Conservation (phyloP, 2,888 invertebrate species). For the Sepioteuthis lessoniana region DNA sequence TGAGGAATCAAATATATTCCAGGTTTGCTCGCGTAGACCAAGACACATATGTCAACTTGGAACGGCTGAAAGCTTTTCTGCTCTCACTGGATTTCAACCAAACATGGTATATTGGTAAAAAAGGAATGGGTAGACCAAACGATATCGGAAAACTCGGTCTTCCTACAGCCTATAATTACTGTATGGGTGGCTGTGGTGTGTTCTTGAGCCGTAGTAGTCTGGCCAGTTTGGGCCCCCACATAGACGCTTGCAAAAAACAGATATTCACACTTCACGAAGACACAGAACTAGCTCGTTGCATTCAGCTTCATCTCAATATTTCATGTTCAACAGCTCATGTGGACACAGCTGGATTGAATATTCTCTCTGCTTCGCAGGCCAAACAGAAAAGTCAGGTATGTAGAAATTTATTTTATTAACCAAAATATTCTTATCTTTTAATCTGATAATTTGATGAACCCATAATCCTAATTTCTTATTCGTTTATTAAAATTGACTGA, state of each 20-base stretch:
- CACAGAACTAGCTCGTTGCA: conserved; percentile 95
- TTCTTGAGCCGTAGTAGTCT: conserved; percentile 90
- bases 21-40: conserved; percentile 98
- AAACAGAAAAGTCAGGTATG: too few relatives aligned
- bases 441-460: too few relatives aligned
- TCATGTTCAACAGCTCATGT: conserved; percentile 83
- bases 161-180: conserved; percentile 87
- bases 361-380: too few relatives aligned
- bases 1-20: too few relatives aligned
- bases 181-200: conserved; percentile 98
- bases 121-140: conserved; percentile 77
- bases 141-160: conserved; percentile 90
- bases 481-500: too few relatives aligned
- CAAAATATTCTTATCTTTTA: too few relatives aligned
- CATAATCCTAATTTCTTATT: too few relatives aligned
- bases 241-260: conserved; percentile 90
- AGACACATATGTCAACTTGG: conserved; percentile 92
- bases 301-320: conserved; percentile 91
- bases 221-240: conserved; percentile 84
- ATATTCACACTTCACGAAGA: conserved; percentile 96
- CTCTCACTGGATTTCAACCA: conserved; percentile 89
- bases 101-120: conserved; percentile 84
- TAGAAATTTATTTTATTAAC: too few relatives aligned
- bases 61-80: conserved; percentile 85
- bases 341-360: too few relatives aligned